phyloP scores from a whole-genome alignment of 2,888 invertebrate genomes.

The Sericinus montela region DNA sequence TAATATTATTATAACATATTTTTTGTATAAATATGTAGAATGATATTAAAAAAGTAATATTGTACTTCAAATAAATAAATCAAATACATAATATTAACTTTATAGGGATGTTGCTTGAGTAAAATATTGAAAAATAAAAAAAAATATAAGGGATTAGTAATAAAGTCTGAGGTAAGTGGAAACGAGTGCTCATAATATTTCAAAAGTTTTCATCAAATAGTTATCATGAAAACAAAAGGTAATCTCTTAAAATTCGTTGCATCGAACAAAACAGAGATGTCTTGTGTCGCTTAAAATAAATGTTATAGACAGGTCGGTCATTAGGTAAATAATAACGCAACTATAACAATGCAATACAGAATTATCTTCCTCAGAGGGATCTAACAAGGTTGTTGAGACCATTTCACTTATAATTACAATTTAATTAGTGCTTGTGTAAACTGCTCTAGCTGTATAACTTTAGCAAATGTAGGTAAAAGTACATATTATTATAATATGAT shows the following conservation, averaged over 20 bases:
- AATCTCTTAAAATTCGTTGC: neutral
- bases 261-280: neutral
- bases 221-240: no score
- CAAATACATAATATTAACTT: no score
- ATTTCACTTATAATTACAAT: slow-evolving; percentile 13
- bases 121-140: neutral
- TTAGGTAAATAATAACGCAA: slow-evolving; percentile 8
- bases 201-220: no score
- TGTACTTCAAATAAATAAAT: no score
- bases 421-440: slow-evolving; percentile 1
- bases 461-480: no score
- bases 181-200: no score
- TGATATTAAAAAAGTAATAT: slow-evolving; percentile 28
- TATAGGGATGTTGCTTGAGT: no score
- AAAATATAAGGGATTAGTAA: neutral
- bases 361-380: slow-evolving; percentile 12
- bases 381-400: slow-evolving; percentile 9
- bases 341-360: slow-evolving; percentile 10
- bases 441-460: neutral
- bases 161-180: no score
- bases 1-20: slow-evolving; percentile 36
- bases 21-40: slow-evolving; percentile 3
- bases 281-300: neutral
- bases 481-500: no score
- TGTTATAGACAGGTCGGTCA: slow-evolving; percentile 1